Base-by-base conservation (phyloP, 2,888 invertebrate genomes). In the Cataglyphis albicans region DNA sequence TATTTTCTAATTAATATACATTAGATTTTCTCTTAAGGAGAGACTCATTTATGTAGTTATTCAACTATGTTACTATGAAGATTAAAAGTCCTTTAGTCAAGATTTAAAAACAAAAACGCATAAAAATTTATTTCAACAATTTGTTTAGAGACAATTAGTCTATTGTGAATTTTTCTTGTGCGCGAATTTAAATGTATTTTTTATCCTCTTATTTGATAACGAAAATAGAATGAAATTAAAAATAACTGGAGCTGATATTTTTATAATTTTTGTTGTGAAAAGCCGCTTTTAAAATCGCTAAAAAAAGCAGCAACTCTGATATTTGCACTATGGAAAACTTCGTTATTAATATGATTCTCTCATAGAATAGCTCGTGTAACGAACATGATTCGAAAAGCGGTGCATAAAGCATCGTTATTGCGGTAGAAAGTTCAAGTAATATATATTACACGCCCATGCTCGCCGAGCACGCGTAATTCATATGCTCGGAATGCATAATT, bases 401-500 rank as follows among this genome's bases (percentile, higher is more conserved):
- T 72, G 25, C 55, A 72, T 72, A 44, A 80, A 80, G 78, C 72
- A 55, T 72, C 44, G 78, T 80, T 80, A 72, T 80, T 80, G 35
- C 59, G 35, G 59, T 41, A 35, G 44, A 70, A 80, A 80, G 44
- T 80, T 80, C 44, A 80, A 72, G 72, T 80, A 80, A 72, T 70
- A 80, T 25, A 80, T 72, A 80, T 80, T 80, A 72, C 55, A 76
- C 59, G 44, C n/a, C 32, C 44, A 59, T 44, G 70, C 21, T 44
- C 55, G 12, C 18, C 59, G 44, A 57, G 78, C 57, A 57, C 70
- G 32, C 70, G 76, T 85, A 88, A 88, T 86, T 86, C 82, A 81
- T 81, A 78, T 82, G 87, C 70, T 73, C 64, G 48, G 57, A 78
- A 88, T 83, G 83, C 75, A 65, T 88, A 89, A 89, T 89, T 86